Evolutionary conservation across 2,888 invertebrate genomes (phyloP), one percentile per base, ranked within the genome.

Genomic region (Trichogramma evanescens): DNA sequence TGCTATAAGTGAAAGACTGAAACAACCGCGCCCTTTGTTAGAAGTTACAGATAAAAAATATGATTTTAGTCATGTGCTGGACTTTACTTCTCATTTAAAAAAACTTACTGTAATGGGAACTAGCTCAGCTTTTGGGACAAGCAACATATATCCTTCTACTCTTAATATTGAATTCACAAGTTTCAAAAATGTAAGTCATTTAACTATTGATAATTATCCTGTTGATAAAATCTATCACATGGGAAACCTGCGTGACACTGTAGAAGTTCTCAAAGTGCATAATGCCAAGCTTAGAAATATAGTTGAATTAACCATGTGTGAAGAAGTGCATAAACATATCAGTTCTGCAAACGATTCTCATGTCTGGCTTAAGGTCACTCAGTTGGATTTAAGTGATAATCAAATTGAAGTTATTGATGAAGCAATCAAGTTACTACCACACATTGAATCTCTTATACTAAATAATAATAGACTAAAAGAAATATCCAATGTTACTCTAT

Each of bases 1-100:
- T 78, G 90, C 96, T n/a, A 88, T 97, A 60, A 93, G 91, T 72
- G 89, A 92, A 76, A 84, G 95, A 66, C 82, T 95, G 54, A 90
- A 89, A 76, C 85, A 92, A 69, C 91, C 94, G 0, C 91, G 94
- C 74, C 93, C 95, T 0, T 82, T 86, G 2, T 82, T 85, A 61
- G 92, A 92, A 72, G 86, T 88, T 63, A 83, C 84, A 39, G 91
- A 93, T 69, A 88, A 87, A 68, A 86, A 87, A 76, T 90, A 87
- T 70, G 95, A 96, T 79, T 89, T 96, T 69, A 93, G 94, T 65
- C 93, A 95, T 71, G 87, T 95, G 1, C 77, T 96, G 57, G 96
- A 96, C 78, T 91, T 93, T 72, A 90, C 89, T 75, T 87, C 87
- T 0, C 88, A 91, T 72, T 79, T 95, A 40, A 84, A 84, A 26